Conservation (phyloP, 2,797 vertebrate genomes). For the Rhinichthys osculus region DNA sequence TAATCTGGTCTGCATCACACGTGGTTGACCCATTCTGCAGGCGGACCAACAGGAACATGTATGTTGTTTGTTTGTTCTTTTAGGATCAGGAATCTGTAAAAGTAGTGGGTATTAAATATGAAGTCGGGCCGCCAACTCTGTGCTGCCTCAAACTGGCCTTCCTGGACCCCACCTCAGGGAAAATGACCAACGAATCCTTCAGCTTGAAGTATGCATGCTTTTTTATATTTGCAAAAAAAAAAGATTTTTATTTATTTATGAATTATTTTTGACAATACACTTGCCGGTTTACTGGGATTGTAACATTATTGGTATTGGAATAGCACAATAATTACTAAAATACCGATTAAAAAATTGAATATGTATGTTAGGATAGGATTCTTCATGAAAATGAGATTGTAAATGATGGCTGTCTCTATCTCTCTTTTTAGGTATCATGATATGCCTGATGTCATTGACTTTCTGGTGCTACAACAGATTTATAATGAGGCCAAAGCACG, state of each 20-base stretch:
- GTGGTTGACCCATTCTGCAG: not conserved
- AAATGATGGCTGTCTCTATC: not conserved
- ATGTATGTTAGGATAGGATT: not conserved
- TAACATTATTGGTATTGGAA: not conserved
- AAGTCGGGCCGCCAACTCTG: constrained; percentile 93
- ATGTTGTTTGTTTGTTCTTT: constrained; percentile 29
- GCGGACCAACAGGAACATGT: not conserved
- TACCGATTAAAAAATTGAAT: too few species aligned
- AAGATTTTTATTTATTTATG: not conserved
- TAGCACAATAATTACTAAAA: too few species aligned
- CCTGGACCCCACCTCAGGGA: constrained; percentile 94
- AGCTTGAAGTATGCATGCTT: constrained; percentile 89
- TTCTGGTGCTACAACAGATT: constrained; percentile 96
- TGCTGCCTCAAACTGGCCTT: constrained; percentile 98
- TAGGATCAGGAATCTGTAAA: constrained; percentile 98
- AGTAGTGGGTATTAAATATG: constrained; percentile 97
- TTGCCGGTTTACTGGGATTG: not conserved
- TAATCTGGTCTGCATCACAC: not conserved
- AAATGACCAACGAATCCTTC: constrained; percentile 97
- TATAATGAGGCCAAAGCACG: constrained; percentile 96
- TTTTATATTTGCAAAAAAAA: not conserved
- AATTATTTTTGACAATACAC: not conserved
- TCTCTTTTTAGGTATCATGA: constrained; percentile 88
- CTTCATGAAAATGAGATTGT: not conserved
- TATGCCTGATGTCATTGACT: constrained; percentile 99